phyloP scores from a whole-genome alignment of 1,140 invertebrate species.

The Ips typographus region DNA sequence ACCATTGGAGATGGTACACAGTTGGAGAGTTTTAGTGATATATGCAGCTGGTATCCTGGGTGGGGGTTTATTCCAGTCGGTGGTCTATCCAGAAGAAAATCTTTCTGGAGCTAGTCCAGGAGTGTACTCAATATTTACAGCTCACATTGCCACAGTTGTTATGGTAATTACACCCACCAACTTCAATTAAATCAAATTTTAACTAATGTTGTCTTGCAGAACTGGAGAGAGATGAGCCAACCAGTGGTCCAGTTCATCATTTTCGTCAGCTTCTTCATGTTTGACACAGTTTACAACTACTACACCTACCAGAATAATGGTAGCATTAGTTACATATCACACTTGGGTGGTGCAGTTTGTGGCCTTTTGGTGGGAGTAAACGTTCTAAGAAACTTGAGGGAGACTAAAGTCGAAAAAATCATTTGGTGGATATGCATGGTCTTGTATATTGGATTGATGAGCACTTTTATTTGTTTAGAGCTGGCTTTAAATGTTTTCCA shows the following conservation, averaged over 20 bases:
- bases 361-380: conserved; percentile 86
- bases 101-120: conserved; percentile 94
- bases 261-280: conserved; percentile 66
- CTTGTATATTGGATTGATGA: conserved; percentile 73
- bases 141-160: conserved; percentile 93
- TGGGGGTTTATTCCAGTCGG: conserved; percentile 81
- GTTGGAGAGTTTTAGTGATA: conserved; percentile 82
- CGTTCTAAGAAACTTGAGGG: conserved; percentile 84
- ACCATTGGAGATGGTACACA: conserved; percentile 93
- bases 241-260: conserved; percentile 76
- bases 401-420: conserved; percentile 79
- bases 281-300: conserved; percentile 77
- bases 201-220: conserved; percentile 58
- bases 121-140: conserved; percentile 92
- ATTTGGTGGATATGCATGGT: conserved; percentile 73
- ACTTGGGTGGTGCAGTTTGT: conserved; percentile 82
- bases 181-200: background rate
- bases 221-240: conserved; percentile 92
- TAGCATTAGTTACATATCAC: conserved; percentile 85
- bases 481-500: conserved; percentile 20
- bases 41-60: conserved; percentile 81
- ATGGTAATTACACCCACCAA: conserved; percentile 64
- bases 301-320: conserved; percentile 59
- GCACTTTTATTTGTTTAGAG: conserved; percentile 50
- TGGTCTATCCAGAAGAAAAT: conserved; percentile 81